Evolutionary conservation across 2,113 vertebrate genomes (phyloP).

Genomic region (Alosa alosa): DNA sequence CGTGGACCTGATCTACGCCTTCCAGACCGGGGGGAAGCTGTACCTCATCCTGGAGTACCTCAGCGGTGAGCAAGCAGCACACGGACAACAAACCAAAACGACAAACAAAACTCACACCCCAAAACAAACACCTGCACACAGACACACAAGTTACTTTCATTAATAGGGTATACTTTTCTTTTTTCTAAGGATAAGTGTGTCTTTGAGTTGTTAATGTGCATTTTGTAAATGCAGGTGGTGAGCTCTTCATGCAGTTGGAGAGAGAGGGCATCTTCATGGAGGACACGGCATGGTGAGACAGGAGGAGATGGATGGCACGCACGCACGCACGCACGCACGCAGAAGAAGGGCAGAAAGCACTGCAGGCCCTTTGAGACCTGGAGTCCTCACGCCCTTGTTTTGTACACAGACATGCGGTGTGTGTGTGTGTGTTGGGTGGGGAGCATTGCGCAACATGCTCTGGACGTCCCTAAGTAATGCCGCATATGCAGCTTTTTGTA

Average conservation of each 20-base stretch:
- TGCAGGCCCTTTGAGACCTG: neutral
- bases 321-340: neutral
- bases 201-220: neutral
- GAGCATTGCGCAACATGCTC: neutral
- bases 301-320: neutral
- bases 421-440: neutral
- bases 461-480: constrained; percentile 2
- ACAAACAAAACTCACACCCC: neutral
- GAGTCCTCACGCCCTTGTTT: neutral
- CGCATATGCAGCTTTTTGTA: neutral
- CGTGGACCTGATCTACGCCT: constrained; percentile 97
- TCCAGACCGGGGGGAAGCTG: constrained; percentile 98
- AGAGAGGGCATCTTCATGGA: constrained; percentile 99
- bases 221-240: constrained; percentile 79
- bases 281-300: constrained; percentile 93
- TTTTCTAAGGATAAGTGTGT: neutral
- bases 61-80: constrained; percentile 81
- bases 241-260: constrained; percentile 98
- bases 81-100: no score
- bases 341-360: neutral
- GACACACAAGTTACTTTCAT: neutral
- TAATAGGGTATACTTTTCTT: no score
- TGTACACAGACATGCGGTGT: neutral
- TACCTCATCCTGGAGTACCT: constrained; percentile 99
- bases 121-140: neutral